Evolutionary conservation across 2,888 invertebrate species (phyloP), one percentile per base, ranked within the genome.

Genomic region (Athalia circularis): DNA sequence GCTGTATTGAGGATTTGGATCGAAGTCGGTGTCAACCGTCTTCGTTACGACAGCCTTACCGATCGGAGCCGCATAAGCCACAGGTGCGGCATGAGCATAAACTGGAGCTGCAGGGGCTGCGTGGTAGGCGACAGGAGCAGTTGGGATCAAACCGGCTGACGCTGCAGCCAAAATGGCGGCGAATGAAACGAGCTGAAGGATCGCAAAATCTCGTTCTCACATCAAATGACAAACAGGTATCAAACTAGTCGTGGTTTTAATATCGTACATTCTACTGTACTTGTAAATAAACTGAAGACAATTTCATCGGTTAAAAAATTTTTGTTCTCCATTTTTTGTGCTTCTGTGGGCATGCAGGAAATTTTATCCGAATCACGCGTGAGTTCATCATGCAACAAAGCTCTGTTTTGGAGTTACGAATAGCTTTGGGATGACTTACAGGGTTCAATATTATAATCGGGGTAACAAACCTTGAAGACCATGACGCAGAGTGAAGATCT

Each of bases 1-100:
- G 79, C 79, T 83, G 81, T 86, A 86, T 62, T 84, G 91, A n/a
- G 86, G 85, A 79, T 86, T 84, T 7, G 84, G 82, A 70, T 86
- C 85, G 68, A 82, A 82, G 9, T 86, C 86, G 5, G 85, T 80
- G 65, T 84, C 85, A 59, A 87, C 79, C 2, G 84, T 78, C 65
- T 87, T 87, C 15, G 87, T 81, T 5, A 84, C 79, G 13, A 80
- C 77, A 6, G 83, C 79, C 68, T 81, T 82, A 15, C 80, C 85
- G 5, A 84, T 68, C 9, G 86, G 83, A 5, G 85, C 95, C 7
- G 94, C 94, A 4, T 93, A 93, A 84, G 95, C 95, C 50, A 13
- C 78, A 52, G 94, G 94, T 5, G 72, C 72, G 5, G 80, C 79
- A 29, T 80, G 80, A n/a, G 72, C 72, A 15, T 50, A 50, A 8